phyloP scores from a whole-genome alignment of 1,140 invertebrate genomes.

The Ridgeia piscesae region DNA sequence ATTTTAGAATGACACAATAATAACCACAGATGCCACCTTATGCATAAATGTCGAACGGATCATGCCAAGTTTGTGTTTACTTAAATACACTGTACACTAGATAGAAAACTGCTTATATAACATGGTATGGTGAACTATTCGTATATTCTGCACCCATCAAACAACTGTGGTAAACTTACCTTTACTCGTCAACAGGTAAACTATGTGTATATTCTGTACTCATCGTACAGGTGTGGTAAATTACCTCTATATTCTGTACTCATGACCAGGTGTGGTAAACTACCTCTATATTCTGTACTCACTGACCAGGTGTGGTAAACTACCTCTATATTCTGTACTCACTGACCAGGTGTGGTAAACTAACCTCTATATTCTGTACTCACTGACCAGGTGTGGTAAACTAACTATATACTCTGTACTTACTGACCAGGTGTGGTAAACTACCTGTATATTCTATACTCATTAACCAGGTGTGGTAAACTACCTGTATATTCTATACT shows the following conservation, averaged over 20 bases:
- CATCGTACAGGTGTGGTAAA: constrained; percentile 41
- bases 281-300: constrained; percentile 28
- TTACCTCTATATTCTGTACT: constrained; percentile 27
- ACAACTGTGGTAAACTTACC: constrained; percentile 19
- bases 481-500: constrained; percentile 28
- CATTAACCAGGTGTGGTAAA: constrained; percentile 40
- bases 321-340: constrained; percentile 17
- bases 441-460: constrained; percentile 28
- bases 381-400: constrained; percentile 22
- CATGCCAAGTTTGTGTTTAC: too few species aligned
- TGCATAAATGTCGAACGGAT: too few species aligned
- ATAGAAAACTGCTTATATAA: too few species aligned
- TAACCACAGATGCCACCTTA: too few species aligned
- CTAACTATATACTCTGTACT: constrained; percentile 15
- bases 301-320: constrained; percentile 39
- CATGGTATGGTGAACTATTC: constrained; percentile 26
- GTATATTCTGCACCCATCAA: constrained; percentile 18
- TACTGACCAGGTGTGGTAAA: constrained; percentile 40
- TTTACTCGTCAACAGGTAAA: constrained; percentile 40
- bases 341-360: constrained; percentile 20
- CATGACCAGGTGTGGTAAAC: constrained; percentile 40
- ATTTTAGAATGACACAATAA: too few species aligned
- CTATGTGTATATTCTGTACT: constrained; percentile 28
- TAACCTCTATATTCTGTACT: constrained; percentile 20
- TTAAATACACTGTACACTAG: too few species aligned